A percentile compares a stretch with the other conserved stretches of the same genome.
These are phyloP conservation scores for Willisornis vidua DNA, from an alignment of 2,113 vertebrate species.

Conservation along the genomic window DNA sequence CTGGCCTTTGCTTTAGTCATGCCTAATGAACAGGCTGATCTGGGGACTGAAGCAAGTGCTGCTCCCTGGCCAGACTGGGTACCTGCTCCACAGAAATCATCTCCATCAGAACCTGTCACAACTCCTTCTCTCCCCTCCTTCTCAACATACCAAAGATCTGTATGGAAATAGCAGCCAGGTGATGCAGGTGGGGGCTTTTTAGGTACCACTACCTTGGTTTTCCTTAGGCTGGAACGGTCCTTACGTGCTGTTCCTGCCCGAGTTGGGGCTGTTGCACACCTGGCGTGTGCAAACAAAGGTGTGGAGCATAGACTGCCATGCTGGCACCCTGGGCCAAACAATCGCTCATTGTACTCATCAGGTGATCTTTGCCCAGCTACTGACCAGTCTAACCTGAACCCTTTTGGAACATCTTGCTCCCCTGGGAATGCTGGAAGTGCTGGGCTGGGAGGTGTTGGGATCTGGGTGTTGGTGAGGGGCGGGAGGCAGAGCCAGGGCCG, in stretches of 20 bases:
- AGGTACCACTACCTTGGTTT: background rate
- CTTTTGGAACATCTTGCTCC: background rate
- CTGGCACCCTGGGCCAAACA: slow-evolving; percentile 18
- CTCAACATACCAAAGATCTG: background rate
- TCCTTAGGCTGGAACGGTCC: background rate
- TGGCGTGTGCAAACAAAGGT: slow-evolving; percentile 43
- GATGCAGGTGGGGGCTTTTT: background rate
- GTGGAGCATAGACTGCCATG: background rate
- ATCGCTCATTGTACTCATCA: slow-evolving; percentile 7
- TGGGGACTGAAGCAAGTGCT: background rate
- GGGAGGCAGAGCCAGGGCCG: background rate
- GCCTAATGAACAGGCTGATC: background rate
- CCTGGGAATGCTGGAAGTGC: background rate
- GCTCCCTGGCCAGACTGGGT: background rate
- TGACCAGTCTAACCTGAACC: background rate
- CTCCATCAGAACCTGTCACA: background rate
- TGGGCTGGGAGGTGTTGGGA: background rate
- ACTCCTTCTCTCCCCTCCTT: background rate
- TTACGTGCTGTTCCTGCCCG: background rate
- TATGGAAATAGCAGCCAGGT: background rate
- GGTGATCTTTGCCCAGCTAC: slow-evolving; percentile 14
- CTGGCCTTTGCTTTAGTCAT: background rate
- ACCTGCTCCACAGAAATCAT: background rate
- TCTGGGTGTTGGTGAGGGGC: background rate
- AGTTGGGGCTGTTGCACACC: background rate